Conservation (phyloP, 2,797 vertebrate genomes). For the Channa striata region DNA sequence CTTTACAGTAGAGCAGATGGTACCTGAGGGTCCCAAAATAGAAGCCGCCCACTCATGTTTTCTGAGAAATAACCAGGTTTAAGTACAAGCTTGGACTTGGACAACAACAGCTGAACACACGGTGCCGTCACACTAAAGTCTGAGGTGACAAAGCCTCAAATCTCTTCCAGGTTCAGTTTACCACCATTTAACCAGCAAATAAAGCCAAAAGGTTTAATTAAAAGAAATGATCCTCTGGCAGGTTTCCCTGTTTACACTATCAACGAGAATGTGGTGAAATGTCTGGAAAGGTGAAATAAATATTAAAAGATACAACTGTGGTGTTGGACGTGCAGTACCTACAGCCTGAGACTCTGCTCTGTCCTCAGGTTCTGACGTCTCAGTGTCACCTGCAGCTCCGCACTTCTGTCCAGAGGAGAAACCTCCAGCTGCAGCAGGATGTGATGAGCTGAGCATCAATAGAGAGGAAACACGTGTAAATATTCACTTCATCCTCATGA, state of each 20-base stretch:
- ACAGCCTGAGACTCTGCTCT: conserved; percentile 76
- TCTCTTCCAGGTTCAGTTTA: too few species aligned
- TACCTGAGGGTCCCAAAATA: conserved; percentile 48
- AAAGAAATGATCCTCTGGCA: too few species aligned
- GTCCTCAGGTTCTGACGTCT: conserved; percentile 53
- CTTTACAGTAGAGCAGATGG: conserved; percentile 15
- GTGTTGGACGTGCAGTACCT: conserved; percentile 40
- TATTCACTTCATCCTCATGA: too few species aligned
- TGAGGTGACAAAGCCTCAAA: too few species aligned
- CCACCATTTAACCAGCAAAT: too few species aligned
- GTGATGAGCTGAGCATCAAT: conserved; percentile 76
- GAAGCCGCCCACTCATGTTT: conserved; percentile 46
- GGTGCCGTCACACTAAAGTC: neutral
- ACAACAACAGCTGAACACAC: neutral
- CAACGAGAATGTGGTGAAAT: too few species aligned
- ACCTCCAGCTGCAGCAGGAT: conserved; percentile 82
- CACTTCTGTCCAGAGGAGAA: conserved; percentile 76
- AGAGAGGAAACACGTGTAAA: neutral
- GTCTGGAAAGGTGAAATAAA: neutral
- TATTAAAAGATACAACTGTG: neutral
- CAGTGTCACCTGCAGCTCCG: conserved; percentile 80
- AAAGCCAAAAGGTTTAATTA: too few species aligned
- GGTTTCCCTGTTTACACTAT: too few species aligned
- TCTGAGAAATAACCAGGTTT: conserved; percentile 9
- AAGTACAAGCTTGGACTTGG: neutral